phyloP scores from a whole-genome alignment of 2,113 vertebrate genomes.

The Bubo blakistoni region DNA sequence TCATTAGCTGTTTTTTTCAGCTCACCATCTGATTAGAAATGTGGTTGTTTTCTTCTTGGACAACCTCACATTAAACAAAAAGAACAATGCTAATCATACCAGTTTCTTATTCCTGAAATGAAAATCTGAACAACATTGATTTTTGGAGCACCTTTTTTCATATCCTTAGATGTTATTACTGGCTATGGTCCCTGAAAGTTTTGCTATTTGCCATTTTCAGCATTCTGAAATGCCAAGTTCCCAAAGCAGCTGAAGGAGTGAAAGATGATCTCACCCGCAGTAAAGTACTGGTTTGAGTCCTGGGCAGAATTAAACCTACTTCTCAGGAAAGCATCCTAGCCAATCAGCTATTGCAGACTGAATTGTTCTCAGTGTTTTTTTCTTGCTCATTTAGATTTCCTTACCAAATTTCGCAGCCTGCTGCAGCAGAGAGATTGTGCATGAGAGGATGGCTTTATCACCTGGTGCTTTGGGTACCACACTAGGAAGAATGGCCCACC shows the following conservation, averaged over 20 bases:
- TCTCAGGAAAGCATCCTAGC: not conserved
- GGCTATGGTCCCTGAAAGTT: not conserved
- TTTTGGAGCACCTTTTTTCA: not conserved
- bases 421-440: not conserved
- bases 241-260: not conserved
- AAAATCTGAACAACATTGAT: not conserved
- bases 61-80: not conserved
- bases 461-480: not conserved
- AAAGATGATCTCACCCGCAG: not conserved
- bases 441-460: not conserved
- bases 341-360: not conserved
- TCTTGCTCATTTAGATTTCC: not conserved
- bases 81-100: rapidly evolving
- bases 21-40: not conserved
- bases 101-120: not conserved
- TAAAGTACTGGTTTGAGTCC: not conserved
- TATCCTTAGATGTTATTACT: not conserved
- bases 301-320: not conserved
- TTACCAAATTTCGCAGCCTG: not conserved
- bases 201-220: not conserved
- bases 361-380: not conserved
- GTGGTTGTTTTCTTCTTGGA: not conserved
- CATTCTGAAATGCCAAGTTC: not conserved
- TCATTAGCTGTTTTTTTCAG: not conserved
- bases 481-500: not conserved